A percentile compares a stretch with the other conserved stretches of the same genome.
Conservation (phyloP, 2,797 vertebrate species). For the Gallinago solitaria region DNA sequence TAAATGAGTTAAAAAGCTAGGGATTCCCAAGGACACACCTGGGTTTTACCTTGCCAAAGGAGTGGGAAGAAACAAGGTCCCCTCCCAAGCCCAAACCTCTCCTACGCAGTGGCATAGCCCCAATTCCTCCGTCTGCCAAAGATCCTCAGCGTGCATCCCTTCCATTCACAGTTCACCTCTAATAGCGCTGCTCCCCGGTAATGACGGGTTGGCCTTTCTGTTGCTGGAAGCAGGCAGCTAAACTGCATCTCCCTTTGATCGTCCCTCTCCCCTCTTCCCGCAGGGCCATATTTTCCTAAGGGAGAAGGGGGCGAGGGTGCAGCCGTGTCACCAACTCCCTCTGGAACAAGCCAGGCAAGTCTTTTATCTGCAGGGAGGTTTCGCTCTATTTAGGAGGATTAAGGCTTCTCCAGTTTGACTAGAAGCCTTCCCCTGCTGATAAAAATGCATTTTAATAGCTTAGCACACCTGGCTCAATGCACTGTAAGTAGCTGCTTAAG, state of each 20-base stretch:
- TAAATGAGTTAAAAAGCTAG: slow-evolving; percentile 9
- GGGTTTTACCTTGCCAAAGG: slow-evolving; percentile 36
- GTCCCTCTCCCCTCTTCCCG: slow-evolving; percentile 44
- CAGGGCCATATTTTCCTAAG: slow-evolving; percentile 54
- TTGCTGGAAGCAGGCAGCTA: slow-evolving; percentile 47
- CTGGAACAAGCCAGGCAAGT: slow-evolving; percentile 46
- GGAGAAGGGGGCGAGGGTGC: slow-evolving; percentile 56
- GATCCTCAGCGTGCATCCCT: neutral
- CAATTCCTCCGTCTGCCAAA: neutral
- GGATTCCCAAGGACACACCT: slow-evolving; percentile 66
- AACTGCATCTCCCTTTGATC: slow-evolving; percentile 62
- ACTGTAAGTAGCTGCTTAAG: neutral
- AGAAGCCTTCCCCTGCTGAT: slow-evolving; percentile 12
- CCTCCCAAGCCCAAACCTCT: slow-evolving; percentile 51
- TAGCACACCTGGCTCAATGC: neutral
- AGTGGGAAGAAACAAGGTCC: slow-evolving; percentile 60
- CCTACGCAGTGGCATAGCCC: slow-evolving; percentile 26
- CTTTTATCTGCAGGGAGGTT: slow-evolving; percentile 72
- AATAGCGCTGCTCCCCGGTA: neutral
- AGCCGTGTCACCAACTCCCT: slow-evolving; percentile 57
- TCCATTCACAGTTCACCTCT: neutral
- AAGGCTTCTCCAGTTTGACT: slow-evolving; percentile 46
- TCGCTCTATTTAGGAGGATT: slow-evolving; percentile 46
- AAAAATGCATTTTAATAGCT: neutral
- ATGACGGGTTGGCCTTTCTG: neutral